These are phyloP conservation scores for Neoseiulus cucumeris DNA, from an alignment of 1,140 invertebrate species.

Conservation along the genomic window DNA sequence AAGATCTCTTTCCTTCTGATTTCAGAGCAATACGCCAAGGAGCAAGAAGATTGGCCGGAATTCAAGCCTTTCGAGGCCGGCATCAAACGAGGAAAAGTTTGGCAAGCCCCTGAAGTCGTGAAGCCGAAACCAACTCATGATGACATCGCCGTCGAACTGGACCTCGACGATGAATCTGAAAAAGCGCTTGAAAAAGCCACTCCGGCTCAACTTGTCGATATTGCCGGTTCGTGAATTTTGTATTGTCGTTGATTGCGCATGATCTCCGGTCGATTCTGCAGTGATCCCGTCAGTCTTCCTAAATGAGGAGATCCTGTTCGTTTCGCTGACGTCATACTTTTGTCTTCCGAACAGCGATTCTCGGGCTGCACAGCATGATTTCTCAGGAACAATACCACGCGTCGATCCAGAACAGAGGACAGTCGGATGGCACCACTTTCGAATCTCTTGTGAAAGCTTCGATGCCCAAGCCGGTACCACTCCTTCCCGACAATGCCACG, in stretches of 20 bases:
- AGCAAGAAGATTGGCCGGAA: conserved; percentile 92
- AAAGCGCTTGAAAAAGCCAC: conserved; percentile 66
- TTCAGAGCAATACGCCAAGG: conserved; percentile 74
- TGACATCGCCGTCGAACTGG: conserved; percentile 63
- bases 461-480: conserved; percentile 66
- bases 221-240: conserved; percentile 50
- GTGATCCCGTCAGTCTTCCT: background rate
- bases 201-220: conserved; percentile 96
- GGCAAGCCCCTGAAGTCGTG: conserved; percentile 54
- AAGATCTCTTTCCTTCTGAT: background rate
- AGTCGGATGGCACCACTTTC: conserved; percentile 36
- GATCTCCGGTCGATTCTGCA: background rate
- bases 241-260: conserved; percentile 12
- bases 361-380: conserved; percentile 99
- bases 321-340: conserved; percentile 9
- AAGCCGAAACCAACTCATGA: conserved; percentile 48
- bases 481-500: conserved; percentile 80
- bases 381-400: conserved; percentile 99
- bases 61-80: conserved; percentile 77
- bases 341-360: conserved; percentile 50
- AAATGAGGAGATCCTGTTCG: background rate
- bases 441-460: conserved; percentile 75
- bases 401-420: conserved; percentile 70
- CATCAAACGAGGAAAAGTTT: conserved; percentile 53
- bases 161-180: conserved; percentile 87